Base-by-base conservation (phyloP, 92 coral and sea anemone genomes). In the Plumapathes pennacea region DNA sequence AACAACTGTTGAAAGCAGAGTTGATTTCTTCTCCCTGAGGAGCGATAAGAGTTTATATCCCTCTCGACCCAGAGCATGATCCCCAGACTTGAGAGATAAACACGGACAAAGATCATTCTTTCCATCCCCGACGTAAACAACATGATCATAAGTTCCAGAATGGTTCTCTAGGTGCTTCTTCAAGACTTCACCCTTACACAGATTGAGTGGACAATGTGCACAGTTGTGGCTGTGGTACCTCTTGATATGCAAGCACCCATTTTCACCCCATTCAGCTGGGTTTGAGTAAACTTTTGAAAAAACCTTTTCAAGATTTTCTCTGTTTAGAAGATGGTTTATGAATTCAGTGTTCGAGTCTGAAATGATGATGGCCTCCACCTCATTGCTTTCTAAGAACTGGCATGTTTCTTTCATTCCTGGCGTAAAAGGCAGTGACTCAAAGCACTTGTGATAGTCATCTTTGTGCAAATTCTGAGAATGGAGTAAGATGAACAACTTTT, bases 71-170 rank as follows among this genome's bases (percentile, higher is more conserved):
- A 94, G 46, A 33, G 89, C 74, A 43, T 72, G 69, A 19, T 79
- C 96, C 26, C 36, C 72, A 3, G 50, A 56, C 34, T 60, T 36
- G 38, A 88, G 25, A 2, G 81, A 49, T 20, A 88, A 50, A 28
- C 86, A 70, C n/a, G 97, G 90, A 31, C 99, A 94, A n/a, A 80
- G 45, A 66, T 94, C 99, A 0, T 89, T 89, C 19, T 56, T 60
- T 5, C 99, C 99, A 77, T 94, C 99, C 18, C 99, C 99, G 69
- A 94, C 51, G 44, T 88, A 94, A 21, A 94, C 76, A 37, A 94
- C 43, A 54, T 57, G 74, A 20, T 77, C 57, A 73, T 66, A 88
- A 23, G 38, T 45, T 15, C 42, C 17, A 25, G 60, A 20, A n/a
- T 32, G 30, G 9, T 81, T 43, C 37, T 69, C 31, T 19, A 89